These are phyloP conservation scores for Hemicrepidius hirtus DNA, from an alignment of 2,888 invertebrate genomes.

Conservation along the genomic window DNA sequence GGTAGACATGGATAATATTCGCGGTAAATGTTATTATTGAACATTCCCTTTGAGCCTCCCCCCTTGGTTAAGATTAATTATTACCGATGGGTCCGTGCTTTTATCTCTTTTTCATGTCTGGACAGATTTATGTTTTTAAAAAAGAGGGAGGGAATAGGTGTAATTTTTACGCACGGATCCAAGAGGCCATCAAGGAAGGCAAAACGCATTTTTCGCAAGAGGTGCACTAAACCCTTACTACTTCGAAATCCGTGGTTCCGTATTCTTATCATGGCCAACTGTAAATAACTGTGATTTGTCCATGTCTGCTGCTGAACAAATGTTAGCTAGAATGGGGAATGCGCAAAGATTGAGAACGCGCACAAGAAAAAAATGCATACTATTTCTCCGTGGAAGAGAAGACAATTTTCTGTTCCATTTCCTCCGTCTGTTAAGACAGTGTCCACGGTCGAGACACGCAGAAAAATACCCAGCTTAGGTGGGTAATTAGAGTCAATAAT, in stretches of 20 bases:
- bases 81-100: conserved; percentile 17
- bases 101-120: conserved; percentile 22
- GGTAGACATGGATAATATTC: conserved; percentile 56
- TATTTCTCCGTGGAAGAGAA: conserved; percentile 67
- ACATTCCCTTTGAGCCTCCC: conserved; percentile 58
- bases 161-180: not conserved
- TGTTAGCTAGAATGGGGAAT: conserved; percentile 68
- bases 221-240: conserved; percentile 41
- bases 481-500: conserved; percentile 71
- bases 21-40: conserved; percentile 63
- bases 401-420: conserved; percentile 74
- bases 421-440: conserved; percentile 69
- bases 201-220: conserved; percentile 41
- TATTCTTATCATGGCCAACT: conserved; percentile 71
- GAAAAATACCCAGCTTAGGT: conserved; percentile 68
- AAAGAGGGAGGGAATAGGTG: too few relatives aligned
- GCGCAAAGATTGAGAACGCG: conserved; percentile 71
- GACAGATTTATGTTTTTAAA: not conserved
- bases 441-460: conserved; percentile 62
- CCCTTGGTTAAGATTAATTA: conserved; percentile 47
- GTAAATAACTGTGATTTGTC: conserved; percentile 73
- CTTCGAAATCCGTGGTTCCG: conserved; percentile 55
- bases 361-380: conserved; percentile 71
- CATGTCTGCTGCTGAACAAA: conserved; percentile 70
- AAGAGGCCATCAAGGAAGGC: conserved; percentile 26